phyloP scores from a whole-genome alignment of 1,140 invertebrate genomes.

The Dendrolimus kikuchii region DNA sequence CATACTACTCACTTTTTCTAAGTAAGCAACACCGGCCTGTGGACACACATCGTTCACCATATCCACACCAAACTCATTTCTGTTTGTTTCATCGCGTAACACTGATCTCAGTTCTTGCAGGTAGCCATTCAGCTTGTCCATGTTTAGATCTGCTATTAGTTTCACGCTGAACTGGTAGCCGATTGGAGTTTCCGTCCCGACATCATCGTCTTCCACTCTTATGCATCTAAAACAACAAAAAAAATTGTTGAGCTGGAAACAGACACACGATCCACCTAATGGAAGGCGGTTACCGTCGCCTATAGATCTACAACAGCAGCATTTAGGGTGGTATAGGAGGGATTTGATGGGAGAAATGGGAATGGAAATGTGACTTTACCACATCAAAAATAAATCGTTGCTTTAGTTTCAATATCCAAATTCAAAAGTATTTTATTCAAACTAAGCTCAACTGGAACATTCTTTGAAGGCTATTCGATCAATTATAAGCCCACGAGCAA shows the following conservation, averaged over 20 bases:
- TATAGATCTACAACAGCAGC: too few relatives aligned
- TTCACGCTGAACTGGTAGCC: conserved; percentile 55
- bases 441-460: too few relatives aligned
- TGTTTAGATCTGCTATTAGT: conserved; percentile 39
- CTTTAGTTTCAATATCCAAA: too few relatives aligned
- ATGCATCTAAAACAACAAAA: conserved; percentile 32
- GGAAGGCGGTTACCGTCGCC: too few relatives aligned
- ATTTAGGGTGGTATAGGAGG: too few relatives aligned
- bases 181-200: conserved; percentile 23
- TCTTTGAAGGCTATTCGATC: too few relatives aligned
- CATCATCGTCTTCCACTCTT: conserved; percentile 45
- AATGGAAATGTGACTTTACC: too few relatives aligned
- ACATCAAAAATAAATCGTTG: too few relatives aligned
- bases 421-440: too few relatives aligned
- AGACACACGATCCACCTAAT: too few relatives aligned
- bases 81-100: conserved; percentile 10
- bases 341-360: too few relatives aligned
- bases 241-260: not conserved
- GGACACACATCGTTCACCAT: conserved; percentile 46
- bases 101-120: conserved; percentile 25
- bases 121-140: conserved; percentile 22
- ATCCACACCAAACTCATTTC: conserved; percentile 28
- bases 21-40: conserved; percentile 40
- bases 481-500: too few relatives aligned
- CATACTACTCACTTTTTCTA: conserved; percentile 40